Evolutionary conservation across 2,113 vertebrate genomes (phyloP), one percentile per base, ranked within the genome.

Genomic region (Todiramphus saurophagus): DNA sequence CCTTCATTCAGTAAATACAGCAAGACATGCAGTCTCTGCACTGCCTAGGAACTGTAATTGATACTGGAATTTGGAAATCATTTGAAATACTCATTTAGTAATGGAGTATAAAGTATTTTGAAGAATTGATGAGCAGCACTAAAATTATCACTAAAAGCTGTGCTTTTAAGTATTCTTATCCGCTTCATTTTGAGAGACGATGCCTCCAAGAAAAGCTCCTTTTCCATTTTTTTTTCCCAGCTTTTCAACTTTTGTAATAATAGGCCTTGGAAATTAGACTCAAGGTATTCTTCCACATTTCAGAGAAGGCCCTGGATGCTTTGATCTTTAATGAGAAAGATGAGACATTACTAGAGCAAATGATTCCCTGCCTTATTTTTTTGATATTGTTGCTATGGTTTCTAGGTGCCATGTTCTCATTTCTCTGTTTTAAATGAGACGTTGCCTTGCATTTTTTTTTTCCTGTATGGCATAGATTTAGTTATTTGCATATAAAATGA

Each of bases 401-500:
- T 81, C 78, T 77, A 60, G 68, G 69, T 73, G 70, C n/a, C 66
- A 13, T 37, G 53, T 63, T 70, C 89, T 75, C 20, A 81, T 67
- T 90, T 81, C 16, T 94, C 72, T 79, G 31, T 25, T 43, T 56
- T 63, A 41, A 85, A 91, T 81, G 46, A 74, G 56, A 46, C 12
- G 48, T 17, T 43, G 9, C 16, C 33, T 62, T 92, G 33, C 13
- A 7, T 50, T n/a, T 43, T 37, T 75, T 24, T n/a, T 39, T 48
- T 44, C 28, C 41, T 55, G 4, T 79, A 55, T 51, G 72, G 46
- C 58, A 94, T 33, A 37, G 30, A 58, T 93, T 91, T 53, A 63
- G 82, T 48, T 59, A 91, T 98, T 97, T 98, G 95, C 95, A 91
- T 97, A 89, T 92, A 95, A 97, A 97, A 97, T 95, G 33, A 98